These are phyloP conservation scores for Callospermophilus lateralis DNA, from an alignment of 2,113 vertebrate genomes.

Conservation along the genomic window DNA sequence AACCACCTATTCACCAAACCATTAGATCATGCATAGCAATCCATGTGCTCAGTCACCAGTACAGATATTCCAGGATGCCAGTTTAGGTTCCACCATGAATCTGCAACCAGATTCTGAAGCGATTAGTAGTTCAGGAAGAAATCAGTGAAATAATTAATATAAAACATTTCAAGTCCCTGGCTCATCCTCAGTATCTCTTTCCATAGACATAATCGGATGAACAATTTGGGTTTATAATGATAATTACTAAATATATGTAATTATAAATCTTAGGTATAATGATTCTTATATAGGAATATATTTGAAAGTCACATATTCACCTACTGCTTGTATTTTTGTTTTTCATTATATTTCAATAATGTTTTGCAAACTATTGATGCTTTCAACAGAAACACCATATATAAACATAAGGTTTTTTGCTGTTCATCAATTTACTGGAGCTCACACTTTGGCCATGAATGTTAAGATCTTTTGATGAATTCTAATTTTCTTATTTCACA, in stretches of 20 bases:
- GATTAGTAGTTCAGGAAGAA: neutral
- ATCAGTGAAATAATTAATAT: neutral
- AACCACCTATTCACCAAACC: rapidly evolving
- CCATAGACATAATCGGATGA: neutral
- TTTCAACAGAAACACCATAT: neutral
- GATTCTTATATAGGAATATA: neutral
- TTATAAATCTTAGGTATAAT: neutral
- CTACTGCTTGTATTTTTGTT: neutral
- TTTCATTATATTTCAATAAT: neutral
- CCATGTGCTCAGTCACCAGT: too few relatives aligned
- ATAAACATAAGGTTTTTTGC: neutral
- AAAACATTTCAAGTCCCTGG: neutral
- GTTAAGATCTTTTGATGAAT: neutral
- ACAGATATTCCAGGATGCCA: neutral
- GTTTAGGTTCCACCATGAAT: neutral
- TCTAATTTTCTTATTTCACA: neutral
- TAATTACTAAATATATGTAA: neutral
- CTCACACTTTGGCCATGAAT: neutral
- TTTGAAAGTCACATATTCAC: neutral
- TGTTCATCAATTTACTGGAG: neutral
- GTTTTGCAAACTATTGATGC: neutral
- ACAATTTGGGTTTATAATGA: neutral
- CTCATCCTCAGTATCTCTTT: neutral
- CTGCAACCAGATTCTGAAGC: neutral
- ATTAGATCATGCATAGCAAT: neutral